Conservation (phyloP, 1,140 invertebrate genomes). For the Thalassaphorura encarpata region DNA sequence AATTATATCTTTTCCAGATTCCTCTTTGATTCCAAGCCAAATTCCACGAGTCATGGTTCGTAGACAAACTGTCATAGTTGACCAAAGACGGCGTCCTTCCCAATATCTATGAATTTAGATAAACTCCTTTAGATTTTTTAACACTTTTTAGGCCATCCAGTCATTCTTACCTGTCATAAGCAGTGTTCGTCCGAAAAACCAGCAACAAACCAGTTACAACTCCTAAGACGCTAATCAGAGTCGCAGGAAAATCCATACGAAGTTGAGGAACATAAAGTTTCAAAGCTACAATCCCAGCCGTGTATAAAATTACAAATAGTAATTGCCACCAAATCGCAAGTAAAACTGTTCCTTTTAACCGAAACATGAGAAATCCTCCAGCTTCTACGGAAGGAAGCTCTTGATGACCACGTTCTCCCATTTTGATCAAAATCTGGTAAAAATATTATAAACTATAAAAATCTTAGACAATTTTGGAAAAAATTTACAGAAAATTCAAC, state of each 20-base stretch:
- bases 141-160: background rate
- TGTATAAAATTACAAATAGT: slow-evolving; percentile 17
- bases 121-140: background rate
- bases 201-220: slow-evolving; percentile 28
- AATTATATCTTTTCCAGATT: slow-evolving; percentile 14
- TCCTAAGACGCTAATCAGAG: slow-evolving; percentile 26
- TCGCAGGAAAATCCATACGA: slow-evolving; percentile 25
- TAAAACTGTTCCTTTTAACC: background rate
- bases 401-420: no score
- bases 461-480: no score
- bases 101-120: slow-evolving; percentile 16
- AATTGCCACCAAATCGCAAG: slow-evolving; percentile 2
- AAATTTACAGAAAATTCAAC: no score
- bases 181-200: slow-evolving; percentile 29
- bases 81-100: slow-evolving; percentile 30
- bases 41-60: slow-evolving; percentile 27
- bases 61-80: slow-evolving; percentile 28
- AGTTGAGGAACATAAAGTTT: slow-evolving; percentile 24
- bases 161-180: slow-evolving; percentile 25
- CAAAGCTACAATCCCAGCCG: slow-evolving; percentile 18
- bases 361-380: no score
- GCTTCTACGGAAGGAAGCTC: no score
- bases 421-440: no score
- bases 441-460: no score
- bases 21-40: slow-evolving; percentile 24